Percentiles rank a stretch among this genome's conserved stretches.
Conservation (phyloP, 2,797 vertebrate genomes). For the Danio aesculapii region DNA sequence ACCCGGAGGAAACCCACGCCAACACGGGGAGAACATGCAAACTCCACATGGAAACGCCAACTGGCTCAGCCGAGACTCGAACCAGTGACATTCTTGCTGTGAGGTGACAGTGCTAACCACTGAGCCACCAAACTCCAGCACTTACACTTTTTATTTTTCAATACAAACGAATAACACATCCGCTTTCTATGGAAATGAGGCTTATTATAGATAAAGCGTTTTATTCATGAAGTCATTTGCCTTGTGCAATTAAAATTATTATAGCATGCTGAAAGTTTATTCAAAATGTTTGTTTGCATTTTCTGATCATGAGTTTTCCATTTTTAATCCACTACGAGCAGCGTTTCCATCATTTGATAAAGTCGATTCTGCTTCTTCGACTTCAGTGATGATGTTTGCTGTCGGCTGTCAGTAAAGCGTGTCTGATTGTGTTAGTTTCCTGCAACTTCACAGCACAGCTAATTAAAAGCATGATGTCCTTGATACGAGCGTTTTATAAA, state of each 20-base stretch:
- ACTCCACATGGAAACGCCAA: too few species aligned
- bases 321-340: too few species aligned
- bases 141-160: not conserved
- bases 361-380: not conserved
- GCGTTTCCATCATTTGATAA: not conserved
- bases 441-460: not conserved
- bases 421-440: not conserved
- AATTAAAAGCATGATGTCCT: too few species aligned
- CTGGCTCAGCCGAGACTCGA: too few species aligned
- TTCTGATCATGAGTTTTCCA: not conserved
- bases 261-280: not conserved
- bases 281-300: not conserved
- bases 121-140: not conserved
- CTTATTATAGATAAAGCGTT: not conserved
- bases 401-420: not conserved
- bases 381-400: not conserved
- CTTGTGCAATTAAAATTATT: not conserved
- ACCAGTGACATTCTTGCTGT: too few species aligned
- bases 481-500: too few species aligned
- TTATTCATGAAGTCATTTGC: not conserved
- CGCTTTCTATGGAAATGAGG: not conserved
- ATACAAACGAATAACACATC: not conserved
- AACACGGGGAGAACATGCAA: too few species aligned
- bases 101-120: too few species aligned
- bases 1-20: too few species aligned